Conservation (phyloP, 2,888 invertebrate species). For the Nephrotoma flavescens region DNA sequence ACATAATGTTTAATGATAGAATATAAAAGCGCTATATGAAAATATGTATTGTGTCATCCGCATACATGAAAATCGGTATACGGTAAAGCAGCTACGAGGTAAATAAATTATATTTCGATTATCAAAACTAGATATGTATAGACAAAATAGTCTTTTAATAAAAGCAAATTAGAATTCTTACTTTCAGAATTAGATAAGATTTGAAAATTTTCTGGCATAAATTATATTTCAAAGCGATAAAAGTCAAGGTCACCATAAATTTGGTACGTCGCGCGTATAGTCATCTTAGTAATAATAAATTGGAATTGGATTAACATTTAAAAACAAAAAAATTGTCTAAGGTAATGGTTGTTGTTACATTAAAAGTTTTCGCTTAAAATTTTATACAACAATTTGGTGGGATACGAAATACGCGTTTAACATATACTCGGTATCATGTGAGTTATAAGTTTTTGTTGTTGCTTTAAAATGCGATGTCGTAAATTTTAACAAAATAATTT, state of each 20-base stretch:
- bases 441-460: neutral
- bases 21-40: neutral
- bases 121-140: neutral
- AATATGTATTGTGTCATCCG: neutral
- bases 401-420: neutral
- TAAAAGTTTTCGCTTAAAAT: neutral
- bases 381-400: neutral
- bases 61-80: neutral
- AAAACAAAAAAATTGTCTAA: neutral
- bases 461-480: neutral
- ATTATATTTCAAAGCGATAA: neutral
- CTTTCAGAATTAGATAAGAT: neutral
- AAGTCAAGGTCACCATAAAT: neutral
- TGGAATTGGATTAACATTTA: neutral
- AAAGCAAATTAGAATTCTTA: neutral
- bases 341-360: neutral
- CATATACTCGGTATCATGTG: neutral
- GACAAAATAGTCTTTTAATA: neutral
- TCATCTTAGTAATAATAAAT: neutral
- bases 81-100: neutral
- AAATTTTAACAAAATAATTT: neutral
- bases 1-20: neutral
- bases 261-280: neutral
- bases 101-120: neutral
- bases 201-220: neutral